These are phyloP conservation scores for Otus sunia DNA, from an alignment of 2,113 vertebrate genomes.

Conservation along the genomic window DNA sequence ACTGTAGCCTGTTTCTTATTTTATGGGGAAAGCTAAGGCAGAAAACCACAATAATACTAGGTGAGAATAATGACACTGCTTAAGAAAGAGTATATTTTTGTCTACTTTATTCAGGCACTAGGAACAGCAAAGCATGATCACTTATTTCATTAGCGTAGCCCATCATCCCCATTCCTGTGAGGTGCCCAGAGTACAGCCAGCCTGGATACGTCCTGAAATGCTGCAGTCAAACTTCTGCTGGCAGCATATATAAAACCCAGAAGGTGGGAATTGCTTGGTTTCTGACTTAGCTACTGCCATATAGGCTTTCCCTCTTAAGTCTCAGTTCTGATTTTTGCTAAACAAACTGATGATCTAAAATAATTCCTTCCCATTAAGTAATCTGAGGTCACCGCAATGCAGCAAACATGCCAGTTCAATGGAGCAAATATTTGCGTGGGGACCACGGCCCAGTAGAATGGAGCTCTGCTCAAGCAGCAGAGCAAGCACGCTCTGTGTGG, in stretches of 20 bases:
- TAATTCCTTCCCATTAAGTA: background rate
- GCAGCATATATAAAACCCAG: background rate
- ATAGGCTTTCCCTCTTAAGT: background rate
- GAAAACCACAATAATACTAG: background rate
- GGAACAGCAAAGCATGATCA: background rate
- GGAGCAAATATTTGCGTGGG: background rate
- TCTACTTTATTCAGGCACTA: background rate
- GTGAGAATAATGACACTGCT: background rate
- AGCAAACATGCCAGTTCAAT: background rate
- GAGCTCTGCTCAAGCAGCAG: background rate
- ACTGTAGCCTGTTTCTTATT: background rate
- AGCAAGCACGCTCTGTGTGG: fast-evolving
- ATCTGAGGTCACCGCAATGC: background rate
- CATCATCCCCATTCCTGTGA: background rate
- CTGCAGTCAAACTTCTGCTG: background rate
- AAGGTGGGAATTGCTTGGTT: background rate
- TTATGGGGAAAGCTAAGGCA: background rate
- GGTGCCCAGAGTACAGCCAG: background rate
- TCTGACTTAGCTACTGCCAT: background rate
- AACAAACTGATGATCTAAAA: background rate
- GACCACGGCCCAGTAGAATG: background rate
- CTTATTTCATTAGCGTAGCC: fast-evolving
- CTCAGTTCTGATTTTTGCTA: background rate
- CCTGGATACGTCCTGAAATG: background rate
- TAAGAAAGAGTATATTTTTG: background rate